phyloP scores from a whole-genome alignment of 2,113 vertebrate genomes.

The Jaculus jaculus region DNA sequence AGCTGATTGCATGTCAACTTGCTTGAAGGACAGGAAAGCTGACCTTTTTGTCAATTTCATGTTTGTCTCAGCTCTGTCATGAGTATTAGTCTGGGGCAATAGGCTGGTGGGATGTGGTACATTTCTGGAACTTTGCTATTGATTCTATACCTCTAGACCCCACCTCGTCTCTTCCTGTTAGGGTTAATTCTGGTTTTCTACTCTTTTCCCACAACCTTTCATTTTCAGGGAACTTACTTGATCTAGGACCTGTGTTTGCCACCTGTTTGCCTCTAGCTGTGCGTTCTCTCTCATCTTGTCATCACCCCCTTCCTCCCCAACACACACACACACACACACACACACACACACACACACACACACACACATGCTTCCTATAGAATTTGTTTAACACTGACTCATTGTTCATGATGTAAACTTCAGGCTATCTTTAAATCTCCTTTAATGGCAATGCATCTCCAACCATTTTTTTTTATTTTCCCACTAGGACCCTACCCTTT shows the following conservation, averaged over 20 bases:
- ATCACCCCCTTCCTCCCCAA: not conserved
- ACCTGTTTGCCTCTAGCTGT: not conserved
- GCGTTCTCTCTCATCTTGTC: not conserved
- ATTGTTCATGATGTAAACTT: not conserved
- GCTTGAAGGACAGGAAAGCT: not conserved
- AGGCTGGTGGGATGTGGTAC: not conserved
- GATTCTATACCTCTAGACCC: not conserved
- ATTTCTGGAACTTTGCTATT: not conserved
- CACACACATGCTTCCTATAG: not conserved
- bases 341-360: not conserved
- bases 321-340: too few species aligned
- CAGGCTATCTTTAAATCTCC: not conserved
- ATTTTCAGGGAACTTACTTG: conserved; percentile 16
- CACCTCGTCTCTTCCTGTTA: not conserved
- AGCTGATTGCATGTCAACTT: not conserved
- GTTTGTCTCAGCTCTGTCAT: not conserved
- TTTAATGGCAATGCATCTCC: not conserved
- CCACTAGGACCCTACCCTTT: not conserved
- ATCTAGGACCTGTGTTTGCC: not conserved
- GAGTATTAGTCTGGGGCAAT: not conserved
- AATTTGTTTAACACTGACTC: not conserved
- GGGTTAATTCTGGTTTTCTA: not conserved
- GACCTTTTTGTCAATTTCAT: not conserved
- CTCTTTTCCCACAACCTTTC: not conserved
- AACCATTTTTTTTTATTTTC: not conserved